phyloP scores from a whole-genome alignment of 2,888 invertebrate species.

The Octodonta nipae region DNA sequence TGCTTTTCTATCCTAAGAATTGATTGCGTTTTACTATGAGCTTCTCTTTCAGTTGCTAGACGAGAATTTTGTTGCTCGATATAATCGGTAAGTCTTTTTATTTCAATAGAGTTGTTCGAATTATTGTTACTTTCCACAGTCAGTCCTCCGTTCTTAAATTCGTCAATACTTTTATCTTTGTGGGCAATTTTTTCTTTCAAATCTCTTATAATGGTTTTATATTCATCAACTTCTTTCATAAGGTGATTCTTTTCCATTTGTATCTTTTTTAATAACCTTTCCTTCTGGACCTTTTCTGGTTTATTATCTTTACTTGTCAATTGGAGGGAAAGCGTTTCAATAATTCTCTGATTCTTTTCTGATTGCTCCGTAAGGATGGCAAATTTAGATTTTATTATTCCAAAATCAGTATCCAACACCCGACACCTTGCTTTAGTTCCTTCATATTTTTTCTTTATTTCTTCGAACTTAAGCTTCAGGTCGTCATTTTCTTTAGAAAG shows the following conservation, averaged over 20 bases:
- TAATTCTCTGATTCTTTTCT: slow-evolving; percentile 48
- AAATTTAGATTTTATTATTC: slow-evolving; percentile 44
- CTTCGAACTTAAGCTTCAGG: slow-evolving; percentile 44
- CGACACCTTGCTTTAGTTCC: slow-evolving; percentile 53
- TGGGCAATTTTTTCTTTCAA: slow-evolving; percentile 37
- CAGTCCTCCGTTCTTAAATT: no score
- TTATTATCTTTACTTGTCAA: no score
- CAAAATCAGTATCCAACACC: slow-evolving; percentile 52
- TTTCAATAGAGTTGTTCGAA: no score
- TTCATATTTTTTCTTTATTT: slow-evolving; percentile 50
- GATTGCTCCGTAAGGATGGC: slow-evolving; percentile 48
- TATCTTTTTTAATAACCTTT: slow-evolving; percentile 37
- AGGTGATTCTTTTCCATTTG: slow-evolving; percentile 25
- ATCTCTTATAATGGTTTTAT: slow-evolving; percentile 41
- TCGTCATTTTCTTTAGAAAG: slow-evolving; percentile 45
- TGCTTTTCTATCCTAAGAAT: slow-evolving; percentile 37
- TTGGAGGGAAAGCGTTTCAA: no score
- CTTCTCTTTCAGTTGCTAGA: slow-evolving; percentile 42
- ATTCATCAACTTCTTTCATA: slow-evolving; percentile 33
- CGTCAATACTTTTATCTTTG: no score
- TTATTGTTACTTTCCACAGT: no score
- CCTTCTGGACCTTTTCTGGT: no score
- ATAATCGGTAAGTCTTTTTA: not conserved
- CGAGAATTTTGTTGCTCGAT: slow-evolving; percentile 24
- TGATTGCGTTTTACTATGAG: slow-evolving; percentile 28